These are phyloP conservation scores for Sus cebifrons DNA, from an alignment of 2,797 vertebrate species.

Conservation along the genomic window DNA sequence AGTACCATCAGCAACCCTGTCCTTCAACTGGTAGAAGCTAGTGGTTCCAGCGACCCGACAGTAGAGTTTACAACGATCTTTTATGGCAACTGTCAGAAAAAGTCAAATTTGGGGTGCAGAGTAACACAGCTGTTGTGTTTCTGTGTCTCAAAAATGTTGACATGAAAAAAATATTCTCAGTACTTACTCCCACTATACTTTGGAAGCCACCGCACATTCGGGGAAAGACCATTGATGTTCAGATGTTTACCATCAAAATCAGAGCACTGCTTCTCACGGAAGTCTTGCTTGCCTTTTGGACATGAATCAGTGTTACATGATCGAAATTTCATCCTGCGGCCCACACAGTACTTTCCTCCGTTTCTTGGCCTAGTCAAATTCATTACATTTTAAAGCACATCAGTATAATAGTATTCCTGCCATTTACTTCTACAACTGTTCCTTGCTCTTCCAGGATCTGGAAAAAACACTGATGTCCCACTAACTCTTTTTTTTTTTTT, in stretches of 20 bases:
- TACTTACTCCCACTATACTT: conserved; percentile 99
- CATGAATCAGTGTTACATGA: conserved; percentile 98
- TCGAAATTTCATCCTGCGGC: conserved; percentile 98
- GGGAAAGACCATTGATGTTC: conserved; percentile 97
- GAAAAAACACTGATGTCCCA: neutral
- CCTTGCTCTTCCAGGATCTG: conserved; percentile 58
- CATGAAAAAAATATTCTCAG: neutral
- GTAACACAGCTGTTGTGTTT: neutral
- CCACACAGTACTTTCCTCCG: conserved; percentile 97
- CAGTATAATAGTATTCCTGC: conserved; percentile 59
- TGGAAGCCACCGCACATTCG: conserved; percentile 97
- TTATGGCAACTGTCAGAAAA: conserved; percentile 94
- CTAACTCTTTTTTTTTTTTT: neutral
- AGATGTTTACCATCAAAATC: conserved; percentile 98
- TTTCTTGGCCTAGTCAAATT: conserved; percentile 94
- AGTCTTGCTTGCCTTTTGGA: conserved; percentile 95
- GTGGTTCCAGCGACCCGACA: conserved; percentile 97
- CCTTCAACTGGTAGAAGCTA: conserved; percentile 97
- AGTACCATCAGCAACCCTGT: conserved; percentile 97
- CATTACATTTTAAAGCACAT: conserved; percentile 78
- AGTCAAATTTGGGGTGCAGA: conserved; percentile 78
- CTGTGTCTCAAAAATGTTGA: conserved; percentile 39
- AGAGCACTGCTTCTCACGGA: conserved; percentile 97
- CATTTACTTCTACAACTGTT: conserved; percentile 63
- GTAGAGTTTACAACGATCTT: conserved; percentile 99